Conservation (phyloP, 2,797 vertebrate genomes). For the Avahi laniger region DNA sequence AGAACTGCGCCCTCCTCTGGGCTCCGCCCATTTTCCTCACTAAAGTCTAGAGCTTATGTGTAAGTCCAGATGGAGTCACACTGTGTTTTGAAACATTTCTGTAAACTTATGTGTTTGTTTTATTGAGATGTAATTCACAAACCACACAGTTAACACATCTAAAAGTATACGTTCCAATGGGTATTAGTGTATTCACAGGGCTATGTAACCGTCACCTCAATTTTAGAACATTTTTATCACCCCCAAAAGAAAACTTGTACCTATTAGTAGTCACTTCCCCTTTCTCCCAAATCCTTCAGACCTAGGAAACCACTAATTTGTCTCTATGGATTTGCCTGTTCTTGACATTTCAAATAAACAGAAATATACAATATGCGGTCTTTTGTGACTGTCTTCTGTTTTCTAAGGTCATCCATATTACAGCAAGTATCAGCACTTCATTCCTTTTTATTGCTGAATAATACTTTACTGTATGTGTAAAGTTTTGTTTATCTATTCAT, state of each 20-base stretch:
- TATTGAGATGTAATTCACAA: background rate
- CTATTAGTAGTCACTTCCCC: background rate
- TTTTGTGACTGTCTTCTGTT: conserved; percentile 10
- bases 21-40: background rate
- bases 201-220: background rate
- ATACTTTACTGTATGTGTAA: background rate
- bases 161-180: background rate
- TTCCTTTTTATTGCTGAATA: conserved; percentile 13
- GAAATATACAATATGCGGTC: background rate
- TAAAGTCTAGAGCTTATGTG: background rate
- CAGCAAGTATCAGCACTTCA: background rate
- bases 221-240: background rate
- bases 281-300: background rate
- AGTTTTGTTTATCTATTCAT: background rate
- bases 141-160: background rate
- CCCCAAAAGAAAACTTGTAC: background rate
- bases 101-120: background rate
- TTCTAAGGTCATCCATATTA: background rate
- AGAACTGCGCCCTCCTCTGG: background rate
- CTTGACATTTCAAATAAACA: background rate
- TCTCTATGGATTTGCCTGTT: background rate
- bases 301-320: background rate
- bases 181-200: background rate
- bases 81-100: background rate
- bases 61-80: background rate